Evolutionary conservation across 2,797 vertebrate genomes (phyloP), one percentile per base, ranked within the genome.

Genomic region (Pseudotriccus pelzelni): DNA sequence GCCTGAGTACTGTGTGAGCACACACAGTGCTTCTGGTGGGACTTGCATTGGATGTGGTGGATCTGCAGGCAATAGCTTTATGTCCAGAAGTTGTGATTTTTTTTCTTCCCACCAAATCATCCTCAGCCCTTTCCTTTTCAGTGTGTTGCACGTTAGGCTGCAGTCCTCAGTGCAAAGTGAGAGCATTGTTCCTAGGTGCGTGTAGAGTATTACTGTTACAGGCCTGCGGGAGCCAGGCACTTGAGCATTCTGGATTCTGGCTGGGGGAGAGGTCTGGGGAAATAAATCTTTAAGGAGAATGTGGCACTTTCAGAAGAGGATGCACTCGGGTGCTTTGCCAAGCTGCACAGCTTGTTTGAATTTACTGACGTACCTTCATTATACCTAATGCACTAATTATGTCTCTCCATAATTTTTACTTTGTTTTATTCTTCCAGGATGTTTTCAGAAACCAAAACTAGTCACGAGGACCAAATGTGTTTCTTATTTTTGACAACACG

Each of bases 381-480:
- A 68, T 41, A 85, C 60, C 49, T 80, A 68, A 56, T 8, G 39
- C 28, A 73, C 47, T 3, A 6, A 72, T 87, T 62, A 10, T 82
- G 32, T 83, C 41, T 86, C 8, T 85, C 46, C 62, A 24, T 89
- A 68, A 39, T 13, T 91, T 90, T 83, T 70, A 59, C 66, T 58
- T 72, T 11, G 12, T 89, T 84, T 85, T 89, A 49, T 90, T 93
- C 63, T 86, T 91, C 49, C 30, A 60, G 37, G 27, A 67, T 73
- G 27, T 87, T 91, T 95, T 91, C 46, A 85, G 81, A 88, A 96
- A 87, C 83, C 64, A 92, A 93, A 96, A 94, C 49, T 55, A 62
- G 50, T 93, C 74, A 77, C 68, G 55, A 86, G 97, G 96, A 96
- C 97, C 95, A 97, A 96, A 95, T 76, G 55, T 87, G 43, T 93